A percentile compares a stretch with the other conserved stretches of the same genome.
Evolutionary conservation across 2,113 vertebrate genomes (phyloP).

Genomic region (Drymodes brunneopygia): DNA sequence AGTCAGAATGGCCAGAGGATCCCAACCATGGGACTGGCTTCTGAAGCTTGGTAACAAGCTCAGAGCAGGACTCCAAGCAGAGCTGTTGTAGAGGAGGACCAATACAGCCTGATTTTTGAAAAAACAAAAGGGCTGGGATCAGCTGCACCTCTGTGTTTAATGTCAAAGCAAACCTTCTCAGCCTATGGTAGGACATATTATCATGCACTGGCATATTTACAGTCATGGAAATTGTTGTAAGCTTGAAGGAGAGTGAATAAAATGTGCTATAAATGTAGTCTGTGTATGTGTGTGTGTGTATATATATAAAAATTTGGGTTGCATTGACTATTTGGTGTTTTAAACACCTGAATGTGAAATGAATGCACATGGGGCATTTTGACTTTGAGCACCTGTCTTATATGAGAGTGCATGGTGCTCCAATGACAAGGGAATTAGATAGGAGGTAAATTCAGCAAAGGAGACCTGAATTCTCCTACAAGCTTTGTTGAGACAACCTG

Average conservation of each 20-base stretch:
- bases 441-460: neutral
- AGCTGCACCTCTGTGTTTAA: neutral
- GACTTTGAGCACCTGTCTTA: neutral
- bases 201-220: neutral
- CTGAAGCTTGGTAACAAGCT: neutral
- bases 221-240: neutral
- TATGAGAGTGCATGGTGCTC: neutral
- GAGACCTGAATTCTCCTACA: neutral
- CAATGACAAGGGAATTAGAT: neutral
- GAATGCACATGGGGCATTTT: neutral
- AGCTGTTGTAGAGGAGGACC: neutral
- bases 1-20: neutral
- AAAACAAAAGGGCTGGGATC: neutral
- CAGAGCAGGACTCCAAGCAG: neutral
- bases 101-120: neutral
- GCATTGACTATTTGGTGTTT: neutral
- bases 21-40: neutral
- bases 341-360: neutral
- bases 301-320: neutral
- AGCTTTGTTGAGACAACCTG: neutral
- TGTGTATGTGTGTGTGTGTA: rapidly evolving
- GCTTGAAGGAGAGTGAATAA: neutral
- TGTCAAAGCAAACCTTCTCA: neutral
- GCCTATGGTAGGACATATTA: neutral
- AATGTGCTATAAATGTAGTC: neutral